A percentile compares a stretch with the other conserved stretches of the same genome.
Conservation (phyloP, 2,797 vertebrate genomes). For the Lophotriccus pileatus region DNA sequence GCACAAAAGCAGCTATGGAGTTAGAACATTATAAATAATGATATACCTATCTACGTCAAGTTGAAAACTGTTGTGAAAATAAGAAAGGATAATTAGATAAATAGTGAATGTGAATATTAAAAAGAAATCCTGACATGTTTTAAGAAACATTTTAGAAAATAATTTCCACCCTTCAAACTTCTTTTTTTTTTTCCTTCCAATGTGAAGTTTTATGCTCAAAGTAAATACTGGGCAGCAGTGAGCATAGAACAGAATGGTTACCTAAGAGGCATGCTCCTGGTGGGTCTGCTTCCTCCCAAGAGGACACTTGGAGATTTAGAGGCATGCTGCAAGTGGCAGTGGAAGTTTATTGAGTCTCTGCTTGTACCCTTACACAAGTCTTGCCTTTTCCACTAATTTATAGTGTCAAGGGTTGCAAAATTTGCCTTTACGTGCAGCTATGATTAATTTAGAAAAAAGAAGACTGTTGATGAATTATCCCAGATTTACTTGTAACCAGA, state of each 20-base stretch:
- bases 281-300: not conserved
- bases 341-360: not conserved
- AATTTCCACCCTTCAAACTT: not conserved
- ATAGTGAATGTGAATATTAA: not conserved
- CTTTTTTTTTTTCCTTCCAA: not conserved
- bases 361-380: not conserved
- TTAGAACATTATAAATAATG: not conserved
- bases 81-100: not conserved
- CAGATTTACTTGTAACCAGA: not conserved
- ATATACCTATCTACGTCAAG: not conserved
- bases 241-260: not conserved
- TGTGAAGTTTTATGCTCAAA: not conserved
- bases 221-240: not conserved
- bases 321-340: not conserved
- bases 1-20: not conserved
- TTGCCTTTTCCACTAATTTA: not conserved
- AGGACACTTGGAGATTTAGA: not conserved
- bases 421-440: not conserved
- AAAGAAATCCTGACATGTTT: not conserved
- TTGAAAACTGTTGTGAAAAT: not conserved
- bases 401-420: not conserved
- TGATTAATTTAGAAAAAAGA: not conserved
- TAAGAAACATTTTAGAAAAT: not conserved
- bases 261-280: not conserved
- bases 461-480: not conserved